phyloP scores from a whole-genome alignment of 2,797 vertebrate genomes.

The Paramormyrops hopkinsi region DNA sequence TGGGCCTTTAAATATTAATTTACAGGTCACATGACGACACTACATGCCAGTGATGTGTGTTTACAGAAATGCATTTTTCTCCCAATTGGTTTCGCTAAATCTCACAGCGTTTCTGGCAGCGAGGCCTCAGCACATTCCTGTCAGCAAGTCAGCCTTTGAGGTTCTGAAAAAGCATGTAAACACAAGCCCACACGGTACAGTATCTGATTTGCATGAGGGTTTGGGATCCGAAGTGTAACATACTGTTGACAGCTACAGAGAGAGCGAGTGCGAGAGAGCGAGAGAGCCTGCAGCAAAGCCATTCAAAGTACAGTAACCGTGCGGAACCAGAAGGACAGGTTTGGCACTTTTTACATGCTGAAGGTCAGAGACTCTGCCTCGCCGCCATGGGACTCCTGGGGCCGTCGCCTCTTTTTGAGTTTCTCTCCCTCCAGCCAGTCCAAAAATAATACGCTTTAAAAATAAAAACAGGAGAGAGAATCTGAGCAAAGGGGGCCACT shows the following conservation, averaged over 20 bases:
- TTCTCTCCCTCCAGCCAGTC: background rate
- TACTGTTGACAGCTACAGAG: background rate
- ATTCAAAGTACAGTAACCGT: conserved; percentile 21
- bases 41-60: background rate
- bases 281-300: background rate
- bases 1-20: background rate
- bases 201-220: conserved; percentile 15
- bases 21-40: background rate
- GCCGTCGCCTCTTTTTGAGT: background rate
- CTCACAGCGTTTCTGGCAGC: background rate
- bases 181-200: conserved; percentile 10
- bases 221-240: background rate
- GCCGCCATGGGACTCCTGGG: background rate
- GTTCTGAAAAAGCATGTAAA: background rate
- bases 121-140: background rate
- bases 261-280: background rate
- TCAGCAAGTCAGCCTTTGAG: background rate
- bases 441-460: conserved; percentile 3
- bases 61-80: background rate
- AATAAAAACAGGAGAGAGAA: background rate
- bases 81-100: background rate
- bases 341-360: conserved; percentile 46
- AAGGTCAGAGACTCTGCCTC: conserved; percentile 33
- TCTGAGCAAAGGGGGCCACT: background rate
- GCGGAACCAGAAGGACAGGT: conserved; percentile 33